Evolutionary conservation across 2,888 invertebrate genomes (phyloP).

Genomic region (Diloba caeruleocephala): DNA sequence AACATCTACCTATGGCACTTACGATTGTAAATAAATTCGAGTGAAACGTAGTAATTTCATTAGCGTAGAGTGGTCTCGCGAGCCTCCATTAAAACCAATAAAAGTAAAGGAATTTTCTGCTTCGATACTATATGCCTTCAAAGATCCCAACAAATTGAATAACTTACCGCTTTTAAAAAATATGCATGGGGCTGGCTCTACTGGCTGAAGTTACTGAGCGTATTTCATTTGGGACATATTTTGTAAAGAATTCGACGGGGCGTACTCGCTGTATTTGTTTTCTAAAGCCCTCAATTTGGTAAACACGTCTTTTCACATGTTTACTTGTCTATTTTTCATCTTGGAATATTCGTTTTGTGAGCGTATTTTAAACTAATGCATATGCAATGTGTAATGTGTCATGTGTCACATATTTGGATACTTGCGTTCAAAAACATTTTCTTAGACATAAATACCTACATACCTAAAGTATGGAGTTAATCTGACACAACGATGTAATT

Average conservation of each 20-base stretch:
- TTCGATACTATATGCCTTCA: constrained; percentile 9
- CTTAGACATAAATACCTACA: no score
- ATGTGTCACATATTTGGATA: constrained; percentile 3
- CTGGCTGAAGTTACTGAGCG: not conserved
- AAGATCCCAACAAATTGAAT: constrained; percentile 25
- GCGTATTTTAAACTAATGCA: not conserved
- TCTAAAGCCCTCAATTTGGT: constrained; percentile 9
- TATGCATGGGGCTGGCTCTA: not conserved
- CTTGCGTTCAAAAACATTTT: no score
- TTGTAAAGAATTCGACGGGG: constrained; percentile 6
- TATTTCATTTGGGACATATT: constrained; percentile 17
- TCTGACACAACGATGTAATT: no score
- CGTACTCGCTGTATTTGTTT: constrained; percentile 9
- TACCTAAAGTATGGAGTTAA: no score
- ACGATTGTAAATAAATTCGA: constrained; percentile 18
- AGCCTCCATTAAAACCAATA: constrained; percentile 24
- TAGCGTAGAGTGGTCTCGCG: constrained; percentile 20
- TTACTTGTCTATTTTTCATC: constrained; percentile 1
- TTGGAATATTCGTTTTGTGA: not conserved
- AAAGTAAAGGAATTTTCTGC: constrained; percentile 8
- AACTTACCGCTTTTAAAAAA: constrained; percentile 18
- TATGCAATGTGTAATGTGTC: not conserved
- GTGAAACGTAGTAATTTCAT: constrained; percentile 37
- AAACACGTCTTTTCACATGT: constrained; percentile 20
- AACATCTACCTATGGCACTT: not conserved